These are phyloP conservation scores for Archegozetes longisetosus DNA, from an alignment of 1,140 invertebrate species.

Conservation along the genomic window DNA sequence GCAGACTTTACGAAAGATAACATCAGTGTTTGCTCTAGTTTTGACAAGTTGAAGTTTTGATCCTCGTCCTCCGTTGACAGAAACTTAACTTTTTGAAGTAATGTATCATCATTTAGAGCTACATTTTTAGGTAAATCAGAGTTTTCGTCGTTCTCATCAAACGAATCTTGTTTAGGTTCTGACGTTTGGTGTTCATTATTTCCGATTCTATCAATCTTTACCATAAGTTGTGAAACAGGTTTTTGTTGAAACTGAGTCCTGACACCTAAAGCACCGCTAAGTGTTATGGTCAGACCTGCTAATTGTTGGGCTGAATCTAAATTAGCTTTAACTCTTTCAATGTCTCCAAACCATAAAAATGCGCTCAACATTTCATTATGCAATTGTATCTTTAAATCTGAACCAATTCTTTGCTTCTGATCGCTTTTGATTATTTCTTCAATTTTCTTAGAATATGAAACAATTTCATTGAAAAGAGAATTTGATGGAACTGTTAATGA, in stretches of 20 bases:
- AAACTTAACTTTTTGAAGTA: conserved; percentile 58
- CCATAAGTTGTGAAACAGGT: conserved; percentile 57
- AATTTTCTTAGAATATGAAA: not conserved
- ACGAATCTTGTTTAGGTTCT: not conserved
- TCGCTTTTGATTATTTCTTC: not conserved
- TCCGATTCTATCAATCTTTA: conserved; percentile 40
- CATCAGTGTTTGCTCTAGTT: conserved; percentile 65
- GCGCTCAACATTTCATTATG: not conserved
- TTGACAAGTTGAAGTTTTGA: conserved; percentile 33
- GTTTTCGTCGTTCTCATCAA: not conserved
- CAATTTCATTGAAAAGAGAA: not conserved
- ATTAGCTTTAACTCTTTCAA: not conserved
- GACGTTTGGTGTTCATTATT: conserved; percentile 5
- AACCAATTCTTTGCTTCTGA: not conserved
- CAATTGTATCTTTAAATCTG: conserved; percentile 4
- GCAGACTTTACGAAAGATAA: conserved; percentile 46
- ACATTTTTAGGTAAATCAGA: conserved; percentile 34
- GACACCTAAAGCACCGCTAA: conserved; percentile 60
- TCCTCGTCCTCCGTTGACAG: conserved; percentile 32
- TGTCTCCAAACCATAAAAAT: conserved; percentile 3
- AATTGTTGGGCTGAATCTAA: not conserved
- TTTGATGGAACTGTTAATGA: not conserved
- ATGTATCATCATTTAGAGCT: conserved; percentile 61
- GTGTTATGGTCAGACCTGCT: conserved; percentile 42
- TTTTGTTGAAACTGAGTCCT: conserved; percentile 72